These are phyloP conservation scores for Heliconius sara DNA, from an alignment of 2,888 invertebrate genomes.

Conservation along the genomic window DNA sequence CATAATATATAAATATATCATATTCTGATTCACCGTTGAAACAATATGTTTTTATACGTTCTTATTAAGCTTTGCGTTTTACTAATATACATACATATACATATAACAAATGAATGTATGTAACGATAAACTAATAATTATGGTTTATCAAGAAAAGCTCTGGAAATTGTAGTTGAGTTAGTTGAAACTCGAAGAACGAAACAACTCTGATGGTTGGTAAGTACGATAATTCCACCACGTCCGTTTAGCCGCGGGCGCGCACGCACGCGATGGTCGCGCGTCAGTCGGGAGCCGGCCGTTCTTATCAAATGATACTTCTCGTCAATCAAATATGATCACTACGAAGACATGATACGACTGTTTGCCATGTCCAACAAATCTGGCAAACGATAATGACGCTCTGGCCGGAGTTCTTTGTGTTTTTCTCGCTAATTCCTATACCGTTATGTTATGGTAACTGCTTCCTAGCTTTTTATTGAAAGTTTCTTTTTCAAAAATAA, in stretches of 20 bases:
- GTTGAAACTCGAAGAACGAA: conserved; percentile 52
- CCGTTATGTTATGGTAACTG: conserved; percentile 75
- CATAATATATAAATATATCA: no score
- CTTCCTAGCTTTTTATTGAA: conserved; percentile 62
- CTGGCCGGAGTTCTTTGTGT: conserved; percentile 61
- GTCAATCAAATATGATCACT: conserved; percentile 57
- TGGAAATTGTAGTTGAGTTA: conserved; percentile 17
- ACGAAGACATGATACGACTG: conserved; percentile 50
- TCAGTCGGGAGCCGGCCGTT: conserved; percentile 64
- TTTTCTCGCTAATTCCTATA: conserved; percentile 63
- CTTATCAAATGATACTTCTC: conserved; percentile 49
- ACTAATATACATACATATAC: background rate
- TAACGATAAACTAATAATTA: conserved; percentile 48
- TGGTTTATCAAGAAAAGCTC: conserved; percentile 28
- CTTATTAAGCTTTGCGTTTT: no score
- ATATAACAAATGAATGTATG: background rate
- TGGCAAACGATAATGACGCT: conserved; percentile 56
- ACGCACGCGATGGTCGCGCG: conserved; percentile 73
- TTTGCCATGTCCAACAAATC: conserved; percentile 37
- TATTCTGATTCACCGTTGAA: no score
- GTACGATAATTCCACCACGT: conserved; percentile 73
- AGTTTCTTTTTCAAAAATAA: conserved; percentile 36
- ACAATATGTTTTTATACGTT: no score
- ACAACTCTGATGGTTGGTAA: conserved; percentile 43
- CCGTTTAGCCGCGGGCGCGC: conserved; percentile 73